Percentiles rank a stretch among this genome's conserved stretches.
phyloP scores from a whole-genome alignment of 2,113 vertebrate genomes.

The Speoplatyrhinus poulsoni region DNA sequence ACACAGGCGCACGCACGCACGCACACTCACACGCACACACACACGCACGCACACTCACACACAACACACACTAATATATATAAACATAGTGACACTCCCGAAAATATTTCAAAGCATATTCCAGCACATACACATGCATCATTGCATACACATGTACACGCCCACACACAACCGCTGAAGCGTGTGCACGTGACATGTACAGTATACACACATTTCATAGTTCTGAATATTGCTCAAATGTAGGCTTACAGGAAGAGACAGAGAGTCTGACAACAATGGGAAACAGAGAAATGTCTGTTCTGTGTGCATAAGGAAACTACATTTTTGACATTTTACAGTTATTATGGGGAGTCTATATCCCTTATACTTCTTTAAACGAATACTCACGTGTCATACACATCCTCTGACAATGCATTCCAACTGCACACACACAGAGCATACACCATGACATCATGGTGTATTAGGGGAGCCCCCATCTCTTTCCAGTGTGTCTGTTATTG shows the following conservation, averaged over 20 bases:
- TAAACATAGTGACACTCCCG: constrained; percentile 44
- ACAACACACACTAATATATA: constrained; percentile 32
- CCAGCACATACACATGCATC: constrained; percentile 1
- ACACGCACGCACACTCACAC: constrained; percentile 48
- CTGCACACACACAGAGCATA: constrained; percentile 40
- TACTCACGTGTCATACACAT: constrained; percentile 24
- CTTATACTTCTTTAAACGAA: constrained; percentile 12
- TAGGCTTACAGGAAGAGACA: neutral
- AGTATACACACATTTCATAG: neutral
- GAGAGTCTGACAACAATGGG: neutral
- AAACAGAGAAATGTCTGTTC: neutral
- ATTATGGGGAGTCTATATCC: neutral
- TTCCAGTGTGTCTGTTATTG: constrained; percentile 58
- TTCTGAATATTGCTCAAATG: neutral
- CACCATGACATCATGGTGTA: constrained; percentile 49
- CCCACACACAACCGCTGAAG: neutral
- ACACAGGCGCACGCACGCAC: constrained; percentile 48
- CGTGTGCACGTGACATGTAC: neutral
- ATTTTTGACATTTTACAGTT: neutral
- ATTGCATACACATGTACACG: constrained; percentile 20
- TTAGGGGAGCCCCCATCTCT: constrained; percentile 28
- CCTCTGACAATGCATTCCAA: constrained; percentile 31
- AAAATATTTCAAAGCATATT: constrained; percentile 25
- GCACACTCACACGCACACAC: neutral
- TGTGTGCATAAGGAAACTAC: neutral